Conservation (phyloP, 2,888 invertebrate genomes). For the Theodoxus fluviatilis region DNA sequence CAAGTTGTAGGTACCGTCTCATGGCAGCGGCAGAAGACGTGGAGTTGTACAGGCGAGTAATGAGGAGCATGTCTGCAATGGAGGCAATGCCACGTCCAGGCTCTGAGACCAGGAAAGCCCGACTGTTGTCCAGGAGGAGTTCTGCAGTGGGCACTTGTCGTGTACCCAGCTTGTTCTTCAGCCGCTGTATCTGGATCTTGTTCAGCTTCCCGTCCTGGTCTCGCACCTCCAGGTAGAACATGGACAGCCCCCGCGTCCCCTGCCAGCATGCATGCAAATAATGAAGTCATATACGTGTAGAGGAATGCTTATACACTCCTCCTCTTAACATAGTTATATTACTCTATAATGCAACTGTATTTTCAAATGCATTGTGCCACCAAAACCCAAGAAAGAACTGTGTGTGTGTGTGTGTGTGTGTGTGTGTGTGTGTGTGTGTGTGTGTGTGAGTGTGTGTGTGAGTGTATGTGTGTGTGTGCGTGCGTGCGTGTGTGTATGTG, state of each 20-base stretch:
- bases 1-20: slow-evolving; percentile 67
- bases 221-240: slow-evolving; percentile 68
- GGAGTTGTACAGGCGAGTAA: slow-evolving; percentile 70
- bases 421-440: no score
- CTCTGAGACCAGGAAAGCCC: slow-evolving; percentile 66
- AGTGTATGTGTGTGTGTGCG: no score
- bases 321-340: no score
- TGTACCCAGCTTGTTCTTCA: slow-evolving; percentile 71
- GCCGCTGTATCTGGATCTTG: slow-evolving; percentile 68
- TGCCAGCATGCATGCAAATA: slow-evolving; percentile 40
- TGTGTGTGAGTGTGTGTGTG: no score
- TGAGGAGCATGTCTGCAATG: slow-evolving; percentile 69
- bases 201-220: slow-evolving; percentile 64
- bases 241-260: slow-evolving; percentile 68
- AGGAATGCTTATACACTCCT: no score
- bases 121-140: slow-evolving; percentile 68
- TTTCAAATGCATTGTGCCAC: no score
- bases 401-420: no score
- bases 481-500: no score
- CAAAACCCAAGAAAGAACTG: no score
- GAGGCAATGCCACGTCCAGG: slow-evolving; percentile 68
- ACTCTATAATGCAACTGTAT: no score
- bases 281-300: no score
- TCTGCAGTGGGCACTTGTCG: slow-evolving; percentile 71
- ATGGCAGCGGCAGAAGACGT: slow-evolving; percentile 65